Evolutionary conservation across 2,888 invertebrate species (phyloP), one percentile per base, ranked within the genome.

Genomic region (Melipona bicolor): DNA sequence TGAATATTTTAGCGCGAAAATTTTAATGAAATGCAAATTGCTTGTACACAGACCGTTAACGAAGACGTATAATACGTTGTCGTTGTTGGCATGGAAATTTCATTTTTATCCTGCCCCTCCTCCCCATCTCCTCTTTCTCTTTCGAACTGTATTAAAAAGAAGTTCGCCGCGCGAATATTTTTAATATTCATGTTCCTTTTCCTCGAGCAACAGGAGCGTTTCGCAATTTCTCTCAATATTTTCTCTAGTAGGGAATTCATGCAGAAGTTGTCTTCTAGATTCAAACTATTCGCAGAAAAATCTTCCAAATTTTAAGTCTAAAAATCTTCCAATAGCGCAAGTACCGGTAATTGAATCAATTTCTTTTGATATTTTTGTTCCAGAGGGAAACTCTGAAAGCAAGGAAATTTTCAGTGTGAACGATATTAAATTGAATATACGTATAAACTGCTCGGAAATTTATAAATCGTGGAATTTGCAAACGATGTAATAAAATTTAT

Each of bases 21-120:
- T 65, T 65, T 77, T 77, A 54, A 71, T 65, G 43, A 64, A 68
- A 76, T 76, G 71, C 54, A 54, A 77, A 70, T 62, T 70, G 54
- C 68, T 76, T 76, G 75, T 76, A 49, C 21, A 67, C 49, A 68
- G 68, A 24, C 73, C 52, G 73, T 59, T 50, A 68, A 59, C 67
- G 75, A 76, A 68, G 68, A 67, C 32, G 49, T 68, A 68, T 68
- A 76, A 64, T 50, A n/a, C n/a, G 68, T 19, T 43, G 73, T 62
- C 50, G 54, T 59, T 56, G 67, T 75, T 36, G 49, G 9, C 21
- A 6, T 21, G 59, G 3, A 59, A 68, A 50, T 27, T 59, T 76
- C 11, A 70, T 27, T 54, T 56, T 54, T 15, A 32, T 17, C 17
- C 62, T 50, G 4, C 4, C 13, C 24, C 32, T n/a, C 50, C 15